These are phyloP conservation scores for Netelia fuscicornis DNA, from an alignment of 2,888 invertebrate genomes.

Conservation along the genomic window DNA sequence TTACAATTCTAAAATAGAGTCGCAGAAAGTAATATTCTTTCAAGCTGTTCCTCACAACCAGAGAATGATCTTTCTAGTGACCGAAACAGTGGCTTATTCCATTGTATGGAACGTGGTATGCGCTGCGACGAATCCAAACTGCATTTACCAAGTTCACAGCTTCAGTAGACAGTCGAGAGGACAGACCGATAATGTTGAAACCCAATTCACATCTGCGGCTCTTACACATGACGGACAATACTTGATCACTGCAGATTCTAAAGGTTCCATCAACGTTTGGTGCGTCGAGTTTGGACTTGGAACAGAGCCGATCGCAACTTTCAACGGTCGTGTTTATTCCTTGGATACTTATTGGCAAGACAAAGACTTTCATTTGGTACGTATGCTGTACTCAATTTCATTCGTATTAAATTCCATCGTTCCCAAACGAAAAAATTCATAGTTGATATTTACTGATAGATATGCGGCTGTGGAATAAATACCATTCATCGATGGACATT, in stretches of 20 bases:
- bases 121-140: conserved; percentile 15
- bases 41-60: conserved; percentile 71
- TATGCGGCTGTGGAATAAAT: conserved; percentile 79
- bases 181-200: conserved; percentile 73
- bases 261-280: conserved; percentile 84
- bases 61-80: conserved; percentile 80
- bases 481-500: conserved; percentile 80
- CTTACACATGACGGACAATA: conserved; percentile 84
- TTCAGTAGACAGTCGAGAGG: conserved; percentile 74
- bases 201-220: conserved; percentile 76
- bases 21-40: conserved; percentile 76
- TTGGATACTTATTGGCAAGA: conserved; percentile 81
- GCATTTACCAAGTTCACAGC: conserved; percentile 69
- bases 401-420: background rate
- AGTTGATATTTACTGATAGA: conserved; percentile 69
- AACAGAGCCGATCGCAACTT: conserved; percentile 76
- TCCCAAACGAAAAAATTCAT: background rate
- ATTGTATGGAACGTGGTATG: conserved; percentile 73
- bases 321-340: conserved; percentile 78
- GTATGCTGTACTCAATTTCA: conserved; percentile 28
- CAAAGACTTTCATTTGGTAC: conserved; percentile 78
- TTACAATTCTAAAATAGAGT: conserved; percentile 75
- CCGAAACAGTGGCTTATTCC: conserved; percentile 75
- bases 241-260: conserved; percentile 84
- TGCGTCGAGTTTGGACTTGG: conserved; percentile 76